Evolutionary conservation across 2,113 vertebrate genomes (phyloP), one percentile per base, ranked within the genome.

Genomic region (Glaucidium brasilianum): DNA sequence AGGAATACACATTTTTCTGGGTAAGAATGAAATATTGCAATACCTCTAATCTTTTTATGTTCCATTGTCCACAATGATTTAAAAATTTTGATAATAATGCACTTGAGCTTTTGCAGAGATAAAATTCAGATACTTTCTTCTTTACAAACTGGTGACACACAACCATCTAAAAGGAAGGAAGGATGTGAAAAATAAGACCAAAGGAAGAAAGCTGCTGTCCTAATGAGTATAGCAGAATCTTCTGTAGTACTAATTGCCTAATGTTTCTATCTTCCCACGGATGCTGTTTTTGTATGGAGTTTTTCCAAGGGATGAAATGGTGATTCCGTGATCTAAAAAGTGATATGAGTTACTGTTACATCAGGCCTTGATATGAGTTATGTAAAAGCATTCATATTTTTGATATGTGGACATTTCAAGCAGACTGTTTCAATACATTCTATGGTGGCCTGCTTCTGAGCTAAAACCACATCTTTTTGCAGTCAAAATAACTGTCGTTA

Each of bases 151-250:
- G 74, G 74, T 82, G 77, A 94, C 84, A 92, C 58, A 27, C 4
- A 64, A 25, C 27, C 92, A 78, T 47, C 37, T 81, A 64, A 91
- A 90, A 90, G 96, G 89, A 95, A 96, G 96, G 94, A 97, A 95
- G 92, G 81, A 96, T 89, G n/a, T 97, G 84, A 94, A 90, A 95
- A 97, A 94, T 52, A 86, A 95, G 88, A 94, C 60, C 71, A 82
- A 90, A 96, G 87, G 89, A 96, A 82, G 84, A 95, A 90, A 77
- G 63, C 52, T 89, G 34, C 63, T 85, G 30, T 41, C 25, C 30
- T 94, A 92, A 94, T 74, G 92, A 89, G 67, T 72, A 23, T 83
- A 88, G 53, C 80, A 91, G 95, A 86, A 62, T 66, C 63, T 62
- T 76, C 69, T 84, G 76, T 95, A 85, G 72, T 88, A 47, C 77